Base-by-base conservation (phyloP, 2,888 invertebrate species). In the Drosophila melanosoma region DNA sequence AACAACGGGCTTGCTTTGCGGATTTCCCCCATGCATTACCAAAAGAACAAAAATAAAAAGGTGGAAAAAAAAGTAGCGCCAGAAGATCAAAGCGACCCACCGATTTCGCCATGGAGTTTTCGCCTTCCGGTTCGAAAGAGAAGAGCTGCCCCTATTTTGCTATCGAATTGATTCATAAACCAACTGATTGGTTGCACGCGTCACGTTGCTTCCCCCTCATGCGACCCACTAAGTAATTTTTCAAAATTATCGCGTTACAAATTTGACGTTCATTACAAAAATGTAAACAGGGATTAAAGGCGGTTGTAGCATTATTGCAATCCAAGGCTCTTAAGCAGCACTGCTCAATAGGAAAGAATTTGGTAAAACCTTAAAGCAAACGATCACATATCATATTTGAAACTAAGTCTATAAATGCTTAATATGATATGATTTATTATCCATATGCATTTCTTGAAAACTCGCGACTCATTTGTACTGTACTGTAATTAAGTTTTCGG, bases 71-170 rank as follows among this genome's bases (percentile, higher is more conserved):
- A 11, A 61, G 33, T 58, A 66, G 73, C 69, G 75, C 54, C 63
- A 69, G 26, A 69, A 83, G 88, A 87, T 87, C 87, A 87, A 88
- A 88, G 81, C 53, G 54, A 42, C 29, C 48, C 32, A 58, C 64
- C 60, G 59, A 53, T 53, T 72, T 64, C 45, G 52, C 49, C 62
- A 65, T 42, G 69, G 57, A 68, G 53, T 59, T 59, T 45, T 40
- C 56, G 65, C 61, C 66, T 66, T 74, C 68, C 80, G 80, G 62
- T 69, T 51, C 56, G 2, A 33, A 20, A 15, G 32, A 33, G 15
- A 15, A 5, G 8, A 15, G 33, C 36, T 35, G 45, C 40, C 48
- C 78, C 80, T 76, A 78, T 68, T 53, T 58, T 69, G 36, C 32
- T 29, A 35, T 51, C 10, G 8, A 12, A 20, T 68, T 49, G 49